Evolutionary conservation across 2,113 vertebrate genomes (phyloP).

Genomic region (Phoenicopterus ruber): DNA sequence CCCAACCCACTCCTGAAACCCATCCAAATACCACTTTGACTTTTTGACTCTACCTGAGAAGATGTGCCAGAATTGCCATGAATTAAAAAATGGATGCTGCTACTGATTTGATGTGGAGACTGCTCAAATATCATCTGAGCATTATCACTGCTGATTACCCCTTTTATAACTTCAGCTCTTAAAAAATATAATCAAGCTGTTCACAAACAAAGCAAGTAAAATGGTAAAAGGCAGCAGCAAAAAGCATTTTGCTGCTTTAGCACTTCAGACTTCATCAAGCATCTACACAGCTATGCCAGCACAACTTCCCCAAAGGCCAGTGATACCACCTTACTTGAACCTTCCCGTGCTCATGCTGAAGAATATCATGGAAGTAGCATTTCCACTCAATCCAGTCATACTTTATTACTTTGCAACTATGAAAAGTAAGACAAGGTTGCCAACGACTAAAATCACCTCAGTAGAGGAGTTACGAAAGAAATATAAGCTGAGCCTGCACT

Average conservation of each 20-base stretch:
- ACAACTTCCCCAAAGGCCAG: neutral
- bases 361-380: neutral
- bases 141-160: neutral
- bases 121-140: neutral
- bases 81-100: neutral
- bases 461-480: neutral
- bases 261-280: neutral
- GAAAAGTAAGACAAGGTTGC: neutral
- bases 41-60: neutral
- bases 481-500: neutral
- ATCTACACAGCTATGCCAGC: neutral
- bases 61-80: neutral
- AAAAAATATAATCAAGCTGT: neutral
- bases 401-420: neutral
- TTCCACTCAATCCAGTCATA: neutral
- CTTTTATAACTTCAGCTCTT: neutral
- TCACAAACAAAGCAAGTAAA: neutral
- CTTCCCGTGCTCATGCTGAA: neutral
- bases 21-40: neutral
- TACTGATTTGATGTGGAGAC: neutral
- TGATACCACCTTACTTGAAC: neutral
- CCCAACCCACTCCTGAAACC: fast-evolving
- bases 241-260: neutral
- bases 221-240: neutral
- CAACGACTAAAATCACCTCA: neutral